phyloP scores from a whole-genome alignment of 2,797 vertebrate species.

The Xenops minutus region DNA sequence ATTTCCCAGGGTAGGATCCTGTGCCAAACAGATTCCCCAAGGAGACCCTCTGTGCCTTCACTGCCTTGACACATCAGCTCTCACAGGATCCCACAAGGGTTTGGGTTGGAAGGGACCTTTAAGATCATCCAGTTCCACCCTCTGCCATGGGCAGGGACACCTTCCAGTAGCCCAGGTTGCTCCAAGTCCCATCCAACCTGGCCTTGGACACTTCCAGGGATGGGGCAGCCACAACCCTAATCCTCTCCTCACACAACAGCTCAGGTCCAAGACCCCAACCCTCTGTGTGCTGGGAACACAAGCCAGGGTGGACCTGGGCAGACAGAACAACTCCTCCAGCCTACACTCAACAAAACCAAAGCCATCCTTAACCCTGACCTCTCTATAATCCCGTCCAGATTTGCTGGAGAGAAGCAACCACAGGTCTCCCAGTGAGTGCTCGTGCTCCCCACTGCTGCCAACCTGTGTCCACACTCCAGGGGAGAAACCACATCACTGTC shows the following conservation, averaged over 20 bases:
- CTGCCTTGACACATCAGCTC: background rate
- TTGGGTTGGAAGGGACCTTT: background rate
- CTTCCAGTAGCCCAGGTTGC: background rate
- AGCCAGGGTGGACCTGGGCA: background rate
- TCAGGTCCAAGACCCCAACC: background rate
- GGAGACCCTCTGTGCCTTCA: background rate
- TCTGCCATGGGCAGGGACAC: background rate
- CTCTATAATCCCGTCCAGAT: background rate
- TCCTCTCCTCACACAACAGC: background rate
- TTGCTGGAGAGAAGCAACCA: accelerated
- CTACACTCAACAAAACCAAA: background rate
- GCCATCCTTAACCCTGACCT: background rate
- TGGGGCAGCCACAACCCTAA: background rate
- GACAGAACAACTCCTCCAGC: background rate
- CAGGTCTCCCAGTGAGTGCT: background rate
- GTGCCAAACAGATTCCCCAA: accelerated
- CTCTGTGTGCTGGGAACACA: background rate
- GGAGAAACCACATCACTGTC: background rate
- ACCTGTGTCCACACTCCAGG: accelerated
- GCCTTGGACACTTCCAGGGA: background rate
- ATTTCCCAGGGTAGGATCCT: background rate
- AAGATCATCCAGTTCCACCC: background rate
- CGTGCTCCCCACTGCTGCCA: background rate
- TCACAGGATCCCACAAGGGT: background rate
- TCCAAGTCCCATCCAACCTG: accelerated